Percentiles rank a stretch among this genome's conserved stretches.
Conservation (phyloP, 2,113 vertebrate genomes). For the Sisor rabdophorus region DNA sequence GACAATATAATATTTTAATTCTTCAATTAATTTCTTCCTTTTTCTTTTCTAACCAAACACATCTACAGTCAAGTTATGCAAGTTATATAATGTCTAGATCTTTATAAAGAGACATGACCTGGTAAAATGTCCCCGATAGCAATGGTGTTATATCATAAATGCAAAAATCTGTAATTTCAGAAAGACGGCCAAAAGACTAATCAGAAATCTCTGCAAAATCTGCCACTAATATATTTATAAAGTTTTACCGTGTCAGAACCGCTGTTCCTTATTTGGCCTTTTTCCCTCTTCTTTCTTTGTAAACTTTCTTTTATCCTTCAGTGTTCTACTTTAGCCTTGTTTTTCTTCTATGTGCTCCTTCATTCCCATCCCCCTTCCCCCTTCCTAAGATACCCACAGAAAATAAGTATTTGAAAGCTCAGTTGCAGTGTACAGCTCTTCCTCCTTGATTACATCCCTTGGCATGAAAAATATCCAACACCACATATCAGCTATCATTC, state of each 20-base stretch:
- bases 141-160: background rate
- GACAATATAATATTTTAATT: no score
- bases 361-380: background rate
- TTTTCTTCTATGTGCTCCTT: background rate
- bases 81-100: constrained; percentile 8
- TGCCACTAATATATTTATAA: constrained; percentile 6
- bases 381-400: background rate
- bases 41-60: no score
- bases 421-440: background rate
- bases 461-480: background rate
- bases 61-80: no score
- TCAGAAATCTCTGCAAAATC: background rate
- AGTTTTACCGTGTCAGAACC: background rate
- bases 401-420: constrained; percentile 2
- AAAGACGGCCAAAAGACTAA: no score
- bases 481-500: background rate
- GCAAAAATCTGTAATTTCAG: no score
- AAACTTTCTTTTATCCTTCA: constrained; percentile 14
- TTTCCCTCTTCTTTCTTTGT: constrained; percentile 4
- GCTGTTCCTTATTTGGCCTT: constrained; percentile 2
- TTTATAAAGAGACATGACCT: constrained; percentile 28
- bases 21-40: no score
- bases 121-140: constrained; percentile 10
- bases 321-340: constrained; percentile 13
- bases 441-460: background rate